These are phyloP conservation scores for Plecotus auritus DNA, from an alignment of 2,113 vertebrate genomes.

Conservation along the genomic window DNA sequence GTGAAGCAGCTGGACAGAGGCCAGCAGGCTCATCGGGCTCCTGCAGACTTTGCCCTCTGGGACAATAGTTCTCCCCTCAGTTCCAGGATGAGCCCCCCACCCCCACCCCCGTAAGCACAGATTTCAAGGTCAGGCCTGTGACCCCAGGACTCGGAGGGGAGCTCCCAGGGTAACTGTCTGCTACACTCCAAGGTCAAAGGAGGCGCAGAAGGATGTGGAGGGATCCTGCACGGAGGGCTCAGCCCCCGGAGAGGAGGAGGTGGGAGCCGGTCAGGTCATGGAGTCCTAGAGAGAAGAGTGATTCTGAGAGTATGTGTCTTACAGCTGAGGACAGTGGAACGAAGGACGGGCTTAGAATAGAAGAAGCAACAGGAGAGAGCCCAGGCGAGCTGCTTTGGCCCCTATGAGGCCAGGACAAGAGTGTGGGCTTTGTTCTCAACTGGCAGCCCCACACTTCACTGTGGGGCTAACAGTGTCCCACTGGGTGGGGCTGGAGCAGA, in stretches of 20 bases:
- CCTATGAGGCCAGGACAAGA: no score
- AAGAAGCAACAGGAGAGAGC: not conserved
- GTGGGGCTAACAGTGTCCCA: not conserved
- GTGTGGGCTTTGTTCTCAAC: not conserved
- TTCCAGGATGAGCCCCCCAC: not conserved
- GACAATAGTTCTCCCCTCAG: not conserved
- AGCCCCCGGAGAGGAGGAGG: not conserved
- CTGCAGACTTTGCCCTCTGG: not conserved
- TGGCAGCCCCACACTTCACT: not conserved
- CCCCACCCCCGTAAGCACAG: not conserved
- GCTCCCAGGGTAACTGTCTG: not conserved
- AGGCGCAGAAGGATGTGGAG: accelerated
- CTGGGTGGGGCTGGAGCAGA: not conserved
- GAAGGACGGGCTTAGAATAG: not conserved
- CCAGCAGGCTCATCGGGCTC: accelerated
- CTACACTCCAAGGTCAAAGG: not conserved
- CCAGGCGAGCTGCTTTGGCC: not conserved
- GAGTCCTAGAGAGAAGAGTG: not conserved
- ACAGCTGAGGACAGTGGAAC: not conserved
- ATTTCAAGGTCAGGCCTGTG: no score
- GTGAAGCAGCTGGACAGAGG: accelerated
- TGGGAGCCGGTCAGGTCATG: not conserved
- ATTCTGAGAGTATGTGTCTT: not conserved
- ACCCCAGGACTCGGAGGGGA: no score
- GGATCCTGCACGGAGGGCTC: not conserved